Evolutionary conservation across 2,113 vertebrate genomes (phyloP).

Genomic region (Lampris incognitus): DNA sequence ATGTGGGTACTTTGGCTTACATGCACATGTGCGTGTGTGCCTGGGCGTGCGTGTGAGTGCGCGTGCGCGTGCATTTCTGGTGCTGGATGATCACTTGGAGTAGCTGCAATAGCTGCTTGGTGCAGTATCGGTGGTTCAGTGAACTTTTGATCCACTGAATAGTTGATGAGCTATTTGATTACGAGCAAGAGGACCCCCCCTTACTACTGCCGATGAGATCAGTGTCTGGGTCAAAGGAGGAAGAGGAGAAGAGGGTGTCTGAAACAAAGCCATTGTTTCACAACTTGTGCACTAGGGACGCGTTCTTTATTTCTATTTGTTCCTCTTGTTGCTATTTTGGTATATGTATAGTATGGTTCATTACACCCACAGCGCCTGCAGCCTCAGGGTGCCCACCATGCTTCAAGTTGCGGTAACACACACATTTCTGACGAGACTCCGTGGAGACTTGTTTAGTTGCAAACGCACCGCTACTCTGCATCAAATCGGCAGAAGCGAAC

Average conservation of each 20-base stretch:
- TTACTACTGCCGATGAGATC: constrained; percentile 67
- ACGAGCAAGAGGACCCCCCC: constrained; percentile 57
- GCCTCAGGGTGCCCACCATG: too few species aligned
- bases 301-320: background rate
- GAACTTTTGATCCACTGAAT: constrained; percentile 74
- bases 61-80: constrained; percentile 37
- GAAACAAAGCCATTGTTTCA: constrained; percentile 32
- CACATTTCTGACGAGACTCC: too few species aligned
- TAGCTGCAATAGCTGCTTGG: constrained; percentile 22
- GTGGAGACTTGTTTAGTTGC: too few species aligned
- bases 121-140: constrained; percentile 52
- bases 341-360: too few species aligned
- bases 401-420: too few species aligned
- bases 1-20: constrained; percentile 18
- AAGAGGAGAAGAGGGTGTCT: constrained; percentile 40
- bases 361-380: too few species aligned
- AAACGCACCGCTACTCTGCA: too few species aligned
- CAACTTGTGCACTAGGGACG: constrained; percentile 12
- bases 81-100: constrained; percentile 23
- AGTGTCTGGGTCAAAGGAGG: constrained; percentile 63
- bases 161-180: constrained; percentile 77
- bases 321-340: background rate
- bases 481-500: too few species aligned
- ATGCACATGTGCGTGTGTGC: constrained; percentile 16
- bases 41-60: constrained; percentile 4